Evolutionary conservation across 2,113 vertebrate species (phyloP), one percentile per base, ranked within the genome.

Genomic region (Carassius auratus): DNA sequence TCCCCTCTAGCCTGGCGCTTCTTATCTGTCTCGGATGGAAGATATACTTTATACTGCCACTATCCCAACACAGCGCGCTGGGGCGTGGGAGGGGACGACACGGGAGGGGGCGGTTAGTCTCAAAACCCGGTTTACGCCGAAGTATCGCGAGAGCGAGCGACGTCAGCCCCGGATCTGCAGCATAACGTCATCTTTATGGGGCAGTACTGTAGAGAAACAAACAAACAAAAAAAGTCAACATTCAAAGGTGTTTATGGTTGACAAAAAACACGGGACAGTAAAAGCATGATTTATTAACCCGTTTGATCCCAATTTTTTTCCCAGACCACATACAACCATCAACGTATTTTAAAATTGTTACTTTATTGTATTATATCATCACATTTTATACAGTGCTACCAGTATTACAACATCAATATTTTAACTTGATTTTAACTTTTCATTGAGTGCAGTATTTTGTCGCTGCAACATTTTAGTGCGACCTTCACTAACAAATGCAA

Each of bases 51-150:
- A 95, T 95, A 94, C 94, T 92, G 94, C 93, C 96, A 95, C 95
- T 95, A 95, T 97, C 96, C 97, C 95, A 13, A 76, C 85, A 96
- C 95, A 95, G 94, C 94, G 93, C 94, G 95, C 96, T 96, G 96
- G 96, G 96, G 96, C 96, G 95, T 94, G 95, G 95, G 94, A 94
- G 93, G 92, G 90, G 90, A 91, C 91, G 91, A 87, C 76, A 76
- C 86, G 83, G 21, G 82, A 76, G 50, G 66, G 75, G 33, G 75
- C 30, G 48, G 64, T 59, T n/a, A 85, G 83, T 10, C 36, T 15
- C 33, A 66, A 66, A 83, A 84, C 87, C 91, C 42, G 19, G 9
- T 76, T 26, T 4, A 66, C 71, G n/a, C 38, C 83, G 59, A 85
- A 88, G 86, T 71, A 92, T 95, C 95, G 95, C 95, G 94, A 95